These are phyloP conservation scores for Ciconia stormi DNA, from an alignment of 2,113 vertebrate species.

Conservation along the genomic window DNA sequence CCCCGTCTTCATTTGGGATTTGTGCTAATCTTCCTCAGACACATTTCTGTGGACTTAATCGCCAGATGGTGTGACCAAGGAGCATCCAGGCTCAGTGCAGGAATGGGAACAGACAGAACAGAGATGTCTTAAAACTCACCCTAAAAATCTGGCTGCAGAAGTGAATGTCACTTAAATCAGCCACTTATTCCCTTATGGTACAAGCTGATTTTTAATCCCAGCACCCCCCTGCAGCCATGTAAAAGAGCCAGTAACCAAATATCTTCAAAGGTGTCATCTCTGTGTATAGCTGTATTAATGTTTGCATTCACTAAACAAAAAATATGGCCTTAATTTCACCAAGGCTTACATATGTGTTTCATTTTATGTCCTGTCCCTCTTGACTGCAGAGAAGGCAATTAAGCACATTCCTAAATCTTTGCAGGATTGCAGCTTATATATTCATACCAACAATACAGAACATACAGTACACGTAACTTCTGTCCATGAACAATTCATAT, in stretches of 20 bases:
- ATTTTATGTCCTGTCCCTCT: not conserved
- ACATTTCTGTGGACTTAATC: not conserved
- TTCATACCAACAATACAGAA: not conserved
- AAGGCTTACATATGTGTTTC: not conserved
- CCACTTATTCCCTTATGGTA: not conserved
- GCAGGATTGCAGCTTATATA: not conserved
- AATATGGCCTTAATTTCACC: not conserved
- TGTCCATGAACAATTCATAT: not conserved
- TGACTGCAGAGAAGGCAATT: not conserved
- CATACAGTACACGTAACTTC: not conserved
- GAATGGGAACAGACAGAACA: not conserved
- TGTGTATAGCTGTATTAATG: not conserved
- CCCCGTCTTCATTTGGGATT: not conserved
- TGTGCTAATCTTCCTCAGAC: constrained; percentile 10
- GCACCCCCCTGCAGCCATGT: not conserved
- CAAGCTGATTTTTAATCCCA: not conserved
- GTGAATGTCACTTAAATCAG: not conserved
- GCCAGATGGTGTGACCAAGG: not conserved
- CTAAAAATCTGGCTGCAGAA: not conserved
- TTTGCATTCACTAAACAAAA: not conserved
- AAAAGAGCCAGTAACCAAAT: not conserved
- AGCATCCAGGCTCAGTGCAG: not conserved
- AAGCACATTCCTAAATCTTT: not conserved
- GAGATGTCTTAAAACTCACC: not conserved
- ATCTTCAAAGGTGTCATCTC: not conserved